These are phyloP conservation scores for Elephas maximus DNA, from an alignment of 2,113 vertebrate genomes.

Conservation along the genomic window DNA sequence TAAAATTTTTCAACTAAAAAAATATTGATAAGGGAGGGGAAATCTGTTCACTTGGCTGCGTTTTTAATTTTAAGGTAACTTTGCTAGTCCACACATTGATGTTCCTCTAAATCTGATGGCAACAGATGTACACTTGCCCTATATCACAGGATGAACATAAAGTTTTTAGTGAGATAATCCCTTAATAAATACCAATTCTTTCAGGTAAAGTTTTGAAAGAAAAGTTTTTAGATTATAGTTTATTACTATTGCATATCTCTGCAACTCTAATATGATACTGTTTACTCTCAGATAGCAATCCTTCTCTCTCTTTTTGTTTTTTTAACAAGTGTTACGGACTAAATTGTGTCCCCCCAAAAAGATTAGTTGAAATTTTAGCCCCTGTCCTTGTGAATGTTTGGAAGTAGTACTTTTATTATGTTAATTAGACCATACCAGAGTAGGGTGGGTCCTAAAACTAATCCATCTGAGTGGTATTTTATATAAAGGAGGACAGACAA, in stretches of 20 bases:
- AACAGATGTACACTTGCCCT: not conserved
- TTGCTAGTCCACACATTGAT: not conserved
- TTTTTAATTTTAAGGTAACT: conserved; percentile 49
- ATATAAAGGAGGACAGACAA: not conserved
- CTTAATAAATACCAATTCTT: not conserved
- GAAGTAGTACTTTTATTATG: not conserved
- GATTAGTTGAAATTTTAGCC: not conserved
- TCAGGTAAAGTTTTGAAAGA: not conserved
- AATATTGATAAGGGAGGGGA: not conserved
- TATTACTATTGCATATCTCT: not conserved
- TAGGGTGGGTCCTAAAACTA: too few relatives aligned
- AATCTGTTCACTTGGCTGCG: not conserved
- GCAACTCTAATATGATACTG: not conserved
- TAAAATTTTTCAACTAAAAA: conserved; percentile 34
- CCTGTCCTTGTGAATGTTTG: not conserved
- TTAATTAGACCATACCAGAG: too few relatives aligned
- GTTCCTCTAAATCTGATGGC: not conserved
- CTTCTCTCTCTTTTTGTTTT: not conserved
- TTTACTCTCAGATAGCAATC: not conserved
- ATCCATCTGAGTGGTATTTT: not conserved
- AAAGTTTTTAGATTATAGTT: not conserved
- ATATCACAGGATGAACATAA: not conserved
- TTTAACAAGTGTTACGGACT: not conserved
- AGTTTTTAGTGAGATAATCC: not conserved
- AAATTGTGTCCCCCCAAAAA: not conserved